These are phyloP conservation scores for Sipha flava DNA, from an alignment of 1,140 invertebrate genomes.

Conservation along the genomic window DNA sequence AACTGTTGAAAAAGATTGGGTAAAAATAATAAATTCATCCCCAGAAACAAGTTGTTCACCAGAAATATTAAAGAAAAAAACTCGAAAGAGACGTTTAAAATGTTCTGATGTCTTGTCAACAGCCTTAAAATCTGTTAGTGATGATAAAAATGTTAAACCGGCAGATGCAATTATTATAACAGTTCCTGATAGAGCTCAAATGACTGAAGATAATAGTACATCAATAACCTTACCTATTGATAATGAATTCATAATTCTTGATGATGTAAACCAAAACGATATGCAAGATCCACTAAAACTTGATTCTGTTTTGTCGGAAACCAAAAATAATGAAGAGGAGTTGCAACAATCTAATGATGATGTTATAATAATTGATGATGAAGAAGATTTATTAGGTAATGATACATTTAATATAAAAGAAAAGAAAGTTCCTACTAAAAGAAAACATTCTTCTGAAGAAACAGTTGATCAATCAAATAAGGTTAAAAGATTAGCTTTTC, in stretches of 20 bases:
- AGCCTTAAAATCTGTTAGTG: background rate
- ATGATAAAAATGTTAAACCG: background rate
- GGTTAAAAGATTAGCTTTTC: background rate
- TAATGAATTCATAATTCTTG: constrained; percentile 16
- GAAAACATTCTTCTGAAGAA: background rate
- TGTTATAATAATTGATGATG: background rate
- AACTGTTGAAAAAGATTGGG: background rate
- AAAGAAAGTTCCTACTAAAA: background rate
- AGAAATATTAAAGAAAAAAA: background rate
- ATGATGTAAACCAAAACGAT: background rate
- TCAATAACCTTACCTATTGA: background rate
- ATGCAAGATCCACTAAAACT: background rate
- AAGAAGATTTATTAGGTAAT: background rate
- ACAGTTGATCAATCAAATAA: background rate
- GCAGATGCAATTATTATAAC: constrained; percentile 6
- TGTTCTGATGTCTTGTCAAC: background rate
- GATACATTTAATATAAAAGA: background rate
- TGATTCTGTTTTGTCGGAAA: background rate
- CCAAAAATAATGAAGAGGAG: background rate
- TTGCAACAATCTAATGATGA: background rate
- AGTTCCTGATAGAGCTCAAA: background rate
- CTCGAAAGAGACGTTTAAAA: background rate
- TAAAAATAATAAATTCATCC: background rate
- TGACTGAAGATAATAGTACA: background rate
- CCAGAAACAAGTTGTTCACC: background rate